Percentiles rank a stretch among this genome's conserved stretches.
Evolutionary conservation across 1,140 invertebrate species (phyloP).

Genomic region (Hetaerina americana): DNA sequence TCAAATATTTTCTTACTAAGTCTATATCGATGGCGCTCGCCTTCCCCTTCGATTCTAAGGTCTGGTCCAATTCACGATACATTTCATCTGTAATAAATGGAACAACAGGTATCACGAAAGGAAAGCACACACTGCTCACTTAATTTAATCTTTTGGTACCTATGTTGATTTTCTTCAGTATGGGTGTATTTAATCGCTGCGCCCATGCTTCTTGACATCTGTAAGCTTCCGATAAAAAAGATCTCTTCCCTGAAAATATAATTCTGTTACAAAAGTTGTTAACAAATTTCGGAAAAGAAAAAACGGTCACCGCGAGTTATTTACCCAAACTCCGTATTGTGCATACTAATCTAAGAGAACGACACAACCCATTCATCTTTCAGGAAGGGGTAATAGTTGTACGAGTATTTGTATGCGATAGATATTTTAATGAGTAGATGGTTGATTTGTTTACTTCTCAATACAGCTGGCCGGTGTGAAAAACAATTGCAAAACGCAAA

Average conservation of each 20-base stretch:
- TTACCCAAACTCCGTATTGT: background rate
- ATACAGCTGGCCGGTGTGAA: too few species aligned
- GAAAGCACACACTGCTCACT: background rate
- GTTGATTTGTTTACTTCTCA: too few species aligned
- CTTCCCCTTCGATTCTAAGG: conserved; percentile 34
- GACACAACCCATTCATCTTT: background rate
- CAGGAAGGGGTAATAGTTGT: background rate
- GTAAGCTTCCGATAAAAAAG: conserved; percentile 50
- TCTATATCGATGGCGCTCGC: conserved; percentile 59
- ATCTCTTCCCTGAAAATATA: conserved; percentile 17
- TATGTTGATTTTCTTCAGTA: conserved; percentile 47
- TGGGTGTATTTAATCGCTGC: conserved; percentile 37
- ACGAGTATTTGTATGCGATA: background rate
- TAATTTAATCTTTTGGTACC: conserved; percentile 16
- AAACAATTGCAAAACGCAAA: too few species aligned
- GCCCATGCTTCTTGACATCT: conserved; percentile 51
- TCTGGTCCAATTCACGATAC: conserved; percentile 46
- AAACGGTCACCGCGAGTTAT: background rate
- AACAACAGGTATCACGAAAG: background rate
- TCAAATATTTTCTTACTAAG: conserved; percentile 26
- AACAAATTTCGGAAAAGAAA: background rate
- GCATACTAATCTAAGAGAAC: background rate
- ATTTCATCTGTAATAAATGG: conserved; percentile 32
- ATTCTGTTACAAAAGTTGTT: background rate
- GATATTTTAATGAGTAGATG: too few species aligned